Evolutionary conservation across 2,113 vertebrate genomes (phyloP).

Genomic region (Mus musculus): DNA sequence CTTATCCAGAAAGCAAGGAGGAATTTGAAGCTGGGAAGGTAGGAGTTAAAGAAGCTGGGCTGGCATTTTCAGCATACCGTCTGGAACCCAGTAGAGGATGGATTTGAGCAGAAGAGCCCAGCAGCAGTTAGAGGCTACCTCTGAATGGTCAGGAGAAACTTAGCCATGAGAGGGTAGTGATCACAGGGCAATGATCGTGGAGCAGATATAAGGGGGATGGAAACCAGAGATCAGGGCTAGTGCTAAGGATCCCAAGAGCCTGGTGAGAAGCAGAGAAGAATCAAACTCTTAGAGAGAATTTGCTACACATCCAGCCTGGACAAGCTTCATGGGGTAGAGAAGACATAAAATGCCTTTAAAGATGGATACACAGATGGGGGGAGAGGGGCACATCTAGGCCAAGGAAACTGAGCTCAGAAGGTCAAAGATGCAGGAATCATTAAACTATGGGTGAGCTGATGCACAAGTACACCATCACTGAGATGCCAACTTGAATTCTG

Average conservation of each 20-base stretch:
- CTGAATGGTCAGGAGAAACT: not conserved
- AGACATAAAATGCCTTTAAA: not conserved
- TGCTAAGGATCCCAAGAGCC: not conserved
- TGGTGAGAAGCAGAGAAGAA: not conserved
- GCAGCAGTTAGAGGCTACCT: not conserved
- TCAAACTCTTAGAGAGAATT: not conserved
- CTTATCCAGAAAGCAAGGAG: not conserved
- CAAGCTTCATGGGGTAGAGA: not conserved
- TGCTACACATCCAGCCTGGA: not conserved
- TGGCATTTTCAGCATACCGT: not conserved
- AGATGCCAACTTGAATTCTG: not conserved
- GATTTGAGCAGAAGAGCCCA: not conserved
- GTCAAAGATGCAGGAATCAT: not conserved
- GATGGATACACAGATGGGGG: not conserved
- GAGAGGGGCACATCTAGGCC: not conserved
- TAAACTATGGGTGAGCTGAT: not conserved
- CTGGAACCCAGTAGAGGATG: not conserved
- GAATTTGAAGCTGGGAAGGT: not conserved
- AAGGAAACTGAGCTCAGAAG: not conserved
- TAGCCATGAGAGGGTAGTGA: not conserved
- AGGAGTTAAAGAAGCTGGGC: not conserved
- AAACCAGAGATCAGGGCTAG: not conserved
- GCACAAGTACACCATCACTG: not conserved
- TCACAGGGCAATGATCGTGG: not conserved
- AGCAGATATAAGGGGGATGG: not conserved